A percentile compares a stretch with the other conserved stretches of the same genome.
Evolutionary conservation across 2,888 invertebrate species (phyloP).

Genomic region (Himalopsyche japonica): DNA sequence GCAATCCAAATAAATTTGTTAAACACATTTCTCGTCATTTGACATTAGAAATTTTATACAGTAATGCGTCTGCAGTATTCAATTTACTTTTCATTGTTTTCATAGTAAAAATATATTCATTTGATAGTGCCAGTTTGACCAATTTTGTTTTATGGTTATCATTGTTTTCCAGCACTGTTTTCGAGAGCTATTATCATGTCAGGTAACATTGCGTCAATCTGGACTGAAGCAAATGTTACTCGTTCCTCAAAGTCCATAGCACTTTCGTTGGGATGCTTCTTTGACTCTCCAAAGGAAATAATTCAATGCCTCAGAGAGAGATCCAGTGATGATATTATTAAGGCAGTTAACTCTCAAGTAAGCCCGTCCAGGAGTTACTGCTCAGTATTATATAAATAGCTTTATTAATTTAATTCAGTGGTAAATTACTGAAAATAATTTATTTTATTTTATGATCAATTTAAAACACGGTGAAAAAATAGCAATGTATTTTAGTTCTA

Average conservation of each 20-base stretch:
- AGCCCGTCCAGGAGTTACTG: too few relatives aligned
- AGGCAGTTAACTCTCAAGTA: slow-evolving; percentile 58
- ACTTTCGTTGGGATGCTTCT: slow-evolving; percentile 57
- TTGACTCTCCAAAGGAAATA: slow-evolving; percentile 57
- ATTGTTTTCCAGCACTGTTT: slow-evolving; percentile 59
- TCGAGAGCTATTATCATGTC: slow-evolving; percentile 73
- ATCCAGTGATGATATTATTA: slow-evolving; percentile 62
- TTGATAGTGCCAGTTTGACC: not conserved
- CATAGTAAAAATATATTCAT: not conserved
- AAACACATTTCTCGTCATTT: too few relatives aligned
- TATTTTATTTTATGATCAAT: too few relatives aligned
- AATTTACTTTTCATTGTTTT: too few relatives aligned
- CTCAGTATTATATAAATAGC: too few relatives aligned
- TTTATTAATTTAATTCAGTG: too few relatives aligned
- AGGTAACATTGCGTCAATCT: slow-evolving; percentile 52
- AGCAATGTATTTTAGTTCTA: too few relatives aligned
- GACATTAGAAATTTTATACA: too few relatives aligned
- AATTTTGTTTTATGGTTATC: not conserved
- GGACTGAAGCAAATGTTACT: slow-evolving; percentile 49
- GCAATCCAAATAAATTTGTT: too few relatives aligned
- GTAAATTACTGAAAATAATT: too few relatives aligned
- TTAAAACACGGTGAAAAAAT: too few relatives aligned
- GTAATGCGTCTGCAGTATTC: too few relatives aligned
- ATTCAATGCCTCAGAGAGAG: slow-evolving; percentile 66
- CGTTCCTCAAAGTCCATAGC: slow-evolving; percentile 62